Conservation (phyloP, 2,797 vertebrate species). For the Liparis tanakae region DNA sequence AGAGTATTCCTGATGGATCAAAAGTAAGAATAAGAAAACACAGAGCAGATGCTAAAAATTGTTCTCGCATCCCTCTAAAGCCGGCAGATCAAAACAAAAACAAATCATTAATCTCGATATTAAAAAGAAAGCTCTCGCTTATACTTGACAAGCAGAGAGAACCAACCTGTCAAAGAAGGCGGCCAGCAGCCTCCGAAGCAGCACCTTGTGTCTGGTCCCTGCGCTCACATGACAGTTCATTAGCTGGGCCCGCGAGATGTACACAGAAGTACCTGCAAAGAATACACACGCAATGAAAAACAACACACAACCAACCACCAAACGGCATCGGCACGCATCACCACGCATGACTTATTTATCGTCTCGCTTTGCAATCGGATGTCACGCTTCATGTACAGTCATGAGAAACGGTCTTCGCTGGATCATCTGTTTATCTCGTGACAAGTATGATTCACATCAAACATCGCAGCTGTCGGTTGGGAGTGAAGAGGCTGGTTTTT, state of each 20-base stretch:
- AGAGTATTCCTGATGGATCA: constrained; percentile 88
- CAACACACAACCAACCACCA: not conserved
- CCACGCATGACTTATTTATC: not conserved
- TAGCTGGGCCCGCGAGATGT: constrained; percentile 94
- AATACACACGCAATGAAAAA: not conserved
- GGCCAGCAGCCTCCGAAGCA: constrained; percentile 92
- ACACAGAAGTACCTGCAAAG: constrained; percentile 88
- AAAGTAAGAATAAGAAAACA: constrained; percentile 26
- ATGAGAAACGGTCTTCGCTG: not conserved
- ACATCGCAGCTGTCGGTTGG: constrained; percentile 24
- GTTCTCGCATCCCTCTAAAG: constrained; percentile 9
- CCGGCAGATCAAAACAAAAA: constrained; percentile 11
- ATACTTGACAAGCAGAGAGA: constrained; percentile 46
- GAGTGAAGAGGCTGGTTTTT: not conserved
- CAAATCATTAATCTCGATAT: constrained; percentile 45
- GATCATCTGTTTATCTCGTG: constrained; percentile 23
- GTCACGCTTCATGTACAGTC: not conserved
- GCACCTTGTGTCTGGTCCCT: constrained; percentile 95
- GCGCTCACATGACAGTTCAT: constrained; percentile 99
- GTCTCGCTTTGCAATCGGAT: not conserved
- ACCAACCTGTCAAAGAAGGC: constrained; percentile 96
- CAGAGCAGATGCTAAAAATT: constrained; percentile 34
- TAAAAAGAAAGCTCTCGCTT: constrained; percentile 27
- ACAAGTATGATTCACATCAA: constrained; percentile 30
- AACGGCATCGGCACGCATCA: not conserved